Conservation (phyloP, 2,888 invertebrate genomes). For the Podotricha telesiphe region DNA sequence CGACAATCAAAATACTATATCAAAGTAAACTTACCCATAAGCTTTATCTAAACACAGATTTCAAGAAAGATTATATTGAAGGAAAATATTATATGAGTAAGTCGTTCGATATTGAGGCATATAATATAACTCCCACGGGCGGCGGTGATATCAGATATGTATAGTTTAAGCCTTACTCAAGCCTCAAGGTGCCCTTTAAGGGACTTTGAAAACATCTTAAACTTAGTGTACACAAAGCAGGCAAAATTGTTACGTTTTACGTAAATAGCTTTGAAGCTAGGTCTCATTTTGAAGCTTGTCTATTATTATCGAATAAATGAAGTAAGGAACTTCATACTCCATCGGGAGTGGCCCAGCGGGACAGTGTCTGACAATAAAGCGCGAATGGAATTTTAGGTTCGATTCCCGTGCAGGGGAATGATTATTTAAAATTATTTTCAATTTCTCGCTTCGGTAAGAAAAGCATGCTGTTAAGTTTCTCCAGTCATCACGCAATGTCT, state of each 20-base stretch:
- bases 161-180: slow-evolving; percentile 8
- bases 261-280: background rate
- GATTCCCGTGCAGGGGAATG: too few relatives aligned
- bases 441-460: too few relatives aligned
- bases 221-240: background rate
- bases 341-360: too few relatives aligned
- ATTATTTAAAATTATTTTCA: too few relatives aligned
- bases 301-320: too few relatives aligned
- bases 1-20: slow-evolving; percentile 2
- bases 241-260: background rate
- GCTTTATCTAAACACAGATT: slow-evolving; percentile 1
- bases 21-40: slow-evolving; percentile 7
- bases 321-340: too few relatives aligned
- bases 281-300: too few relatives aligned
- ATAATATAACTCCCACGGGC: slow-evolving; percentile 9
- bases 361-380: too few relatives aligned
- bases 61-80: slow-evolving; percentile 9
- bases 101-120: slow-evolving; percentile 11
- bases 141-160: slow-evolving; percentile 22
- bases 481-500: too few relatives aligned
- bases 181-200: slow-evolving; percentile 7
- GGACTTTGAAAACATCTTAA: background rate
- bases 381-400: too few relatives aligned
- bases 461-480: too few relatives aligned
- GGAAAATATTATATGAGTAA: slow-evolving; percentile 19